Conservation (phyloP, 2,797 vertebrate genomes). For the Siniperca undulata region DNA sequence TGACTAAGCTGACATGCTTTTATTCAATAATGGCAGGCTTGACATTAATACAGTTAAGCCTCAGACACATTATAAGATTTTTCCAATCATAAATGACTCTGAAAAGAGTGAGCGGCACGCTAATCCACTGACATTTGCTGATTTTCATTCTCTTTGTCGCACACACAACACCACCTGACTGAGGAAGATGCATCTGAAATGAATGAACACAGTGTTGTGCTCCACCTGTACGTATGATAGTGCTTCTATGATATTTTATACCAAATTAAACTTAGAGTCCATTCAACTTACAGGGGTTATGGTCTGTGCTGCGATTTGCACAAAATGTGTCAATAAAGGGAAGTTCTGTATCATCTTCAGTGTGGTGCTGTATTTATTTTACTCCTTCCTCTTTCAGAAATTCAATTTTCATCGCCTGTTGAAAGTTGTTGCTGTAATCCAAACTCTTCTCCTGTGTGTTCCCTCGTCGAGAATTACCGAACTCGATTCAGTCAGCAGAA, state of each 20-base stretch:
- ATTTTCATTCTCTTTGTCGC: not conserved
- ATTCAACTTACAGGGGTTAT: not conserved
- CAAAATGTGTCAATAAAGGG: not conserved
- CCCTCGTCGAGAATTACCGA: no score
- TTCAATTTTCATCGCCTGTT: not conserved
- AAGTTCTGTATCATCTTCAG: not conserved
- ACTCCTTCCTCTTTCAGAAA: not conserved
- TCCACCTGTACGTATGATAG: not conserved
- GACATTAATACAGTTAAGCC: slow-evolving; percentile 12
- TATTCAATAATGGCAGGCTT: not conserved
- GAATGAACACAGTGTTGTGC: not conserved
- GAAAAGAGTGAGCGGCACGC: not conserved
- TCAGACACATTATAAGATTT: not conserved
- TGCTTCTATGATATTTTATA: not conserved
- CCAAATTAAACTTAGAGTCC: not conserved
- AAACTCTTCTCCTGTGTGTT: not conserved
- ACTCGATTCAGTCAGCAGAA: no score
- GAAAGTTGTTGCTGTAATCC: not conserved
- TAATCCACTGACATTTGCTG: slow-evolving; percentile 7
- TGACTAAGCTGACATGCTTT: slow-evolving; percentile 13
- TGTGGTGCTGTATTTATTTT: not conserved
- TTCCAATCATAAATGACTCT: not conserved
- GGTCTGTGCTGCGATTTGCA: no score
- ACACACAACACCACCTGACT: not conserved
- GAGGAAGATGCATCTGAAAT: not conserved